phyloP scores from a whole-genome alignment of 2,797 vertebrate species.

The Lagorchestes hirsutus region DNA sequence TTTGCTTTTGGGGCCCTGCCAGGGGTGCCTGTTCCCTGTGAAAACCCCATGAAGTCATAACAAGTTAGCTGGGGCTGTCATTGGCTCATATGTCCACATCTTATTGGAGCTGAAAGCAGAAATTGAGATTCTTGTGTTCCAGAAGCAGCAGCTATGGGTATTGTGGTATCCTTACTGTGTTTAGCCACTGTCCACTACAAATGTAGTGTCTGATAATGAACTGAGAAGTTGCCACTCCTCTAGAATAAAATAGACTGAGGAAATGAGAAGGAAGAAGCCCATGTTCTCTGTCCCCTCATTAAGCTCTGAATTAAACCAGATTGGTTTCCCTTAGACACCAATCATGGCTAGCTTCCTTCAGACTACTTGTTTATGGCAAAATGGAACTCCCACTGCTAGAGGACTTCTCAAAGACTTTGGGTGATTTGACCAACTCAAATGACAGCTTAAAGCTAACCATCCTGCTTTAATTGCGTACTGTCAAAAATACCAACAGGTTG shows the following conservation, averaged over 20 bases:
- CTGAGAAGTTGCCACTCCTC: background rate
- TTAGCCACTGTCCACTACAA: background rate
- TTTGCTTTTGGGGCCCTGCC: background rate
- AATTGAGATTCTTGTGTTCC: background rate
- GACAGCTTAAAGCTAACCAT: slow-evolving; percentile 81
- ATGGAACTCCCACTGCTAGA: slow-evolving; percentile 67
- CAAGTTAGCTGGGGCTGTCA: background rate
- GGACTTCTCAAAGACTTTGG: slow-evolving; percentile 65
- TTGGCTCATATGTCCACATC: no score
- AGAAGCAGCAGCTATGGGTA: background rate
- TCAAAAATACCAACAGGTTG: slow-evolving; percentile 83
- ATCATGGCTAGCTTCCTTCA: slow-evolving; percentile 64
- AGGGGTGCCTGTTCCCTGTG: background rate
- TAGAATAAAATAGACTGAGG: background rate
- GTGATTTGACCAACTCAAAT: slow-evolving; percentile 83
- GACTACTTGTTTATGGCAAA: slow-evolving; percentile 83
- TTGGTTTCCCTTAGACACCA: slow-evolving; percentile 8
- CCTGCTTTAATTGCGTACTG: slow-evolving; percentile 81
- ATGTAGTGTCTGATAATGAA: slow-evolving; percentile 14
- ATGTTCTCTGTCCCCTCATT: slow-evolving; percentile 32
- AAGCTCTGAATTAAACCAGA: background rate
- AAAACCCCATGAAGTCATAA: background rate
- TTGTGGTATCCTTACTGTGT: background rate
- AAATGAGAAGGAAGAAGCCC: slow-evolving; percentile 21
- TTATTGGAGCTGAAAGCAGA: slow-evolving; percentile 2